Conservation (phyloP, 2,113 vertebrate species). For the Gallinago media region DNA sequence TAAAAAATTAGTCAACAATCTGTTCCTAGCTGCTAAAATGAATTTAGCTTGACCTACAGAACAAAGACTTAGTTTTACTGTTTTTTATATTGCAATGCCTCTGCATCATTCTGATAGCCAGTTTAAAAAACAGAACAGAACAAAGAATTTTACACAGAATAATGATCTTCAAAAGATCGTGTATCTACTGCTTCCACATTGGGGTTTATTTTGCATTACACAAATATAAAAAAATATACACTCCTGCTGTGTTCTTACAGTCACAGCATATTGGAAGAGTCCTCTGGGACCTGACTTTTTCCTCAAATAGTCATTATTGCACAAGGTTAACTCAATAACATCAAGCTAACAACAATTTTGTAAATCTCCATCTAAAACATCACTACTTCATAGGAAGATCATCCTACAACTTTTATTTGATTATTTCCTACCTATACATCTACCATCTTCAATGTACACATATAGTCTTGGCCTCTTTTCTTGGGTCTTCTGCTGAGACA, state of each 20-base stretch:
- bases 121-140: slow-evolving; percentile 30
- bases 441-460: background rate
- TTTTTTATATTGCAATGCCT: background rate
- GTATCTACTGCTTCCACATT: background rate
- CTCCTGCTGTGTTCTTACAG: slow-evolving; percentile 15
- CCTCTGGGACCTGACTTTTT: slow-evolving; percentile 42
- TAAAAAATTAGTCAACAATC: slow-evolving; percentile 35
- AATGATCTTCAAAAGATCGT: slow-evolving; percentile 42
- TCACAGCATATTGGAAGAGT: slow-evolving; percentile 24
- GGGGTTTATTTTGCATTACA: slow-evolving; percentile 39
- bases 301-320: background rate
- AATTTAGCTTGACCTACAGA: slow-evolving; percentile 58
- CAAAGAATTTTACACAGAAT: slow-evolving; percentile 23
- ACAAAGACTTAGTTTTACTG: slow-evolving; percentile 20
- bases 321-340: slow-evolving; percentile 38
- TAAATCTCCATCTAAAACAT: background rate
- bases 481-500: background rate
- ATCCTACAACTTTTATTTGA: background rate
- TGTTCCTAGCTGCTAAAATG: slow-evolving; percentile 25
- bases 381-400: background rate
- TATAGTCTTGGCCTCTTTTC: background rate
- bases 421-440: background rate
- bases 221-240: slow-evolving; percentile 21
- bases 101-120: slow-evolving; percentile 9
- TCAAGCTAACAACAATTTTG: background rate